Evolutionary conservation across 1,140 invertebrate genomes (phyloP), one percentile per base, ranked within the genome.

Genomic region (Drosophila takahashii): DNA sequence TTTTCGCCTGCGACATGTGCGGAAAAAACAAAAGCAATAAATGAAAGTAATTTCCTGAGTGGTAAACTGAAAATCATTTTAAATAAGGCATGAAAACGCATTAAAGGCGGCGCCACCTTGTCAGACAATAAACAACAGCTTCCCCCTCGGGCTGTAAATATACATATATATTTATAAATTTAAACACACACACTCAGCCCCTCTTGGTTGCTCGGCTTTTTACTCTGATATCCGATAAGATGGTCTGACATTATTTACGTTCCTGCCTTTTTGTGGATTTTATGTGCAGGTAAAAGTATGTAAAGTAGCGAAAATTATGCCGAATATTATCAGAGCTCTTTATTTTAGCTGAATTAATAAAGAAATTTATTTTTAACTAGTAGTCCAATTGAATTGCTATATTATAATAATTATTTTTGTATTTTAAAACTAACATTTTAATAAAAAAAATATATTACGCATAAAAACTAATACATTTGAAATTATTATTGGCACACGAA

Each of bases 71-170:
- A 87, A 87, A 87, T 87, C 56, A 83, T 87, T 87, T 87, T 87
- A 87, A 87, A 87, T 83, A 89, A 83, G 76, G 83, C 83, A 83
- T 89, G 76, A 87, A 89, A 89, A 79, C 44, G 76, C 83, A 89
- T 83, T 87, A 83, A 79, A 51, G 74, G 26, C 75, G 75, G 32
- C 75, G 48, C 73, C 81, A 81, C 78, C 78, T 75, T 57, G 59
- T 48, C 53, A 57, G 45, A 61, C 51, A 66, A 77, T 57, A 78
- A 78, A 57, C 57, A 77, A 78, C 41, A 64, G 44, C 47, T 64
- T 44, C 41, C 65, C 74, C 54, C 32, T 48, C 10, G 48, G 48
- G 64, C 62, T 26, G 39, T 45, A 41, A 37, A 22, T 39, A 57
- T 53, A 42, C 22, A 3, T 22, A 50, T 42, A 41, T 36, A 53